phyloP scores from a whole-genome alignment of 2,113 vertebrate species.

The Proteles cristata region DNA sequence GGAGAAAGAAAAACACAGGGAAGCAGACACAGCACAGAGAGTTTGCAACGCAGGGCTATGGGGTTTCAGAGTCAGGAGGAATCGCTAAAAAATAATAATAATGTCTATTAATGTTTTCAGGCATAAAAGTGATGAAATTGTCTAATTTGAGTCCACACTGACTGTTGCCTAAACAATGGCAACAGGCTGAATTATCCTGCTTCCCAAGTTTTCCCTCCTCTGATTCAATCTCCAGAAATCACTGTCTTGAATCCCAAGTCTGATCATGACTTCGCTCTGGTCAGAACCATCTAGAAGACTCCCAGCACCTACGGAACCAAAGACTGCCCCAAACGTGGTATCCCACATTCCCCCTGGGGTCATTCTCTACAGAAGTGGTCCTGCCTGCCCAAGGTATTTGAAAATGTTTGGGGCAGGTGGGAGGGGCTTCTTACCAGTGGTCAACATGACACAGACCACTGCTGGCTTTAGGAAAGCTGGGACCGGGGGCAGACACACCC shows the following conservation, averaged over 20 bases:
- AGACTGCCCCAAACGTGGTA: not conserved
- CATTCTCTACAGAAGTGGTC: not conserved
- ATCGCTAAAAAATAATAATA: not conserved
- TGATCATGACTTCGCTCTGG: not conserved
- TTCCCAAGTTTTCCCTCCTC: not conserved
- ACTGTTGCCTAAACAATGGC: not conserved
- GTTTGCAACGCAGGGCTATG: not conserved
- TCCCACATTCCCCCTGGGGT: not conserved
- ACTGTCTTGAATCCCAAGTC: not conserved
- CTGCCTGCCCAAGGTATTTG: not conserved
- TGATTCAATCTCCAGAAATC: not conserved
- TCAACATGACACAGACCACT: not conserved
- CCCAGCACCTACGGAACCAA: not conserved
- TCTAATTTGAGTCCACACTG: not conserved
- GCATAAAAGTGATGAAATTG: not conserved
- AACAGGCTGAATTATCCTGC: not conserved
- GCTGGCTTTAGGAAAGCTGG: not conserved
- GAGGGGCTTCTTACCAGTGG: not conserved
- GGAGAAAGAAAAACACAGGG: slow-evolving; percentile 56
- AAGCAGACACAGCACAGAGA: slow-evolving; percentile 57
- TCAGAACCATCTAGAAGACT: not conserved
- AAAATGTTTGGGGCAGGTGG: not conserved
- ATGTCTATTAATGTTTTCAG: slow-evolving; percentile 14
- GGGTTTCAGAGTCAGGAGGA: not conserved
- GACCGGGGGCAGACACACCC: not conserved